Evolutionary conservation across 2,888 invertebrate species (phyloP).

Genomic region (Onthophagus sagittarius): DNA sequence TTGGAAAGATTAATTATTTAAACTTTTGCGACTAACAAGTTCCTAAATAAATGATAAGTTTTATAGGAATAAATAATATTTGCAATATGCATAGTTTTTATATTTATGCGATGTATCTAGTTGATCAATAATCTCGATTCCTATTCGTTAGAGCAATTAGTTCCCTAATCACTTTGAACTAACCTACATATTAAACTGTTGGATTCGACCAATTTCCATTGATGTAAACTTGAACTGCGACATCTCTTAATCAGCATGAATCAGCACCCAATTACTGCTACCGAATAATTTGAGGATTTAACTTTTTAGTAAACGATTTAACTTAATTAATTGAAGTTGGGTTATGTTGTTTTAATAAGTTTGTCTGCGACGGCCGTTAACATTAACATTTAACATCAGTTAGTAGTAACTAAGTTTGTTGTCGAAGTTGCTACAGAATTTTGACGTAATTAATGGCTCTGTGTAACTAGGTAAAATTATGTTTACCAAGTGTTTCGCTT

Average conservation of each 20-base stretch:
- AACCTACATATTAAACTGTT: neutral
- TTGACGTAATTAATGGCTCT: too few relatives aligned
- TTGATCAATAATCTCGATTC: neutral
- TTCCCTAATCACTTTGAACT: neutral
- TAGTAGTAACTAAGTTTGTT: too few relatives aligned
- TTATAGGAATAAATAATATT: too few relatives aligned
- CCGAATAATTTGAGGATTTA: neutral
- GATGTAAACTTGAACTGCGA: neutral
- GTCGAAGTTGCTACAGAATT: too few relatives aligned
- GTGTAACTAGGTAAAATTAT: too few relatives aligned
- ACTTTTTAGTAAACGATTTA: too few relatives aligned
- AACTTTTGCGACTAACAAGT: too few relatives aligned
- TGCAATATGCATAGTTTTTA: too few relatives aligned
- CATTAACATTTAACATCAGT: too few relatives aligned
- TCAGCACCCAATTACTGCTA: neutral
- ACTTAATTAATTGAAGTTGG: neutral
- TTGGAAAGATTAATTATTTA: neutral
- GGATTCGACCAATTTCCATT: neutral
- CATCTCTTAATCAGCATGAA: neutral
- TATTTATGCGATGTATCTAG: neutral
- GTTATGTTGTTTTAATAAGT: neutral
- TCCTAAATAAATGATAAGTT: neutral
- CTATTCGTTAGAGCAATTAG: neutral
- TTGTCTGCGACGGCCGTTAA: too few relatives aligned
- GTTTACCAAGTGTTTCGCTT: too few relatives aligned